These are phyloP conservation scores for Zophobas atratus DNA, from an alignment of 1,140 invertebrate species.

Conservation along the genomic window DNA sequence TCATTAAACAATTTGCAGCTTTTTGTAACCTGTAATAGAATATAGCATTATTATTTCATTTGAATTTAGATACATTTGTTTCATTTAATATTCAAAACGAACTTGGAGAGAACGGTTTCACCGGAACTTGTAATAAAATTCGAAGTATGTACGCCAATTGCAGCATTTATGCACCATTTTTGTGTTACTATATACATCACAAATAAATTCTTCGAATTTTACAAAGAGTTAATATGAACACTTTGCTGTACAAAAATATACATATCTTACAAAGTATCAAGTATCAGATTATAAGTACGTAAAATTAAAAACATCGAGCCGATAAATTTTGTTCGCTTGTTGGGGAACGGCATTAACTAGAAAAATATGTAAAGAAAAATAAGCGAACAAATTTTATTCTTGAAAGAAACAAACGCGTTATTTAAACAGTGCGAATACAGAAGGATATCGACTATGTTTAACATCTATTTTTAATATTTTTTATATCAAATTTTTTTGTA, in stretches of 20 bases:
- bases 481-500: no score
- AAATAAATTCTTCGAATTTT: constrained; percentile 22
- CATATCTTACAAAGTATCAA: constrained; percentile 16
- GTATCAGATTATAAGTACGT: no score
- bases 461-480: not conserved
- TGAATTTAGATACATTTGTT: not conserved
- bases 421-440: constrained; percentile 2
- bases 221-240: constrained; percentile 6
- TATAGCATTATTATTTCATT: not conserved
- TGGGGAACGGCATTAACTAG: not conserved
- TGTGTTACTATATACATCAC: no score
- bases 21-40: constrained; percentile 1
- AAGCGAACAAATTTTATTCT: constrained; percentile 23
- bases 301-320: not conserved
- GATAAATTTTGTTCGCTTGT: constrained; percentile 22
- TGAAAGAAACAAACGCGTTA: not conserved
- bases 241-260: constrained; percentile 35
- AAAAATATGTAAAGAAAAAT: not conserved
- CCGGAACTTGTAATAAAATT: no score
- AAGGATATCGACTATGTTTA: constrained; percentile 30
- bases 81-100: no score
- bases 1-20: constrained; percentile 25
- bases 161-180: not conserved
- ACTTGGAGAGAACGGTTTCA: no score
- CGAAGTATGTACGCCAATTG: not conserved